Conservation (phyloP, 2,797 vertebrate species). For the Tokudaia muenninki region DNA sequence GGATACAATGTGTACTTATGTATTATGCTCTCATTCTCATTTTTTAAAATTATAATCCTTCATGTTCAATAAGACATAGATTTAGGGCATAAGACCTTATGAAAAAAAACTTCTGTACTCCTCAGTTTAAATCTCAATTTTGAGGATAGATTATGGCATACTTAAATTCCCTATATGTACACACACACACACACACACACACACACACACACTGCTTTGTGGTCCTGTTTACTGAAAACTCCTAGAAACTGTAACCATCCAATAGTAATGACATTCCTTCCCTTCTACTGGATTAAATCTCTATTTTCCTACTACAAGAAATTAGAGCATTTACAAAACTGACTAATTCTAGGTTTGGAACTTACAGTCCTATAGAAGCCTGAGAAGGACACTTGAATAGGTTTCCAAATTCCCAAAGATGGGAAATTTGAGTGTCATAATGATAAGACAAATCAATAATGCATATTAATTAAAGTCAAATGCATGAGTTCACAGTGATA, state of each 20-base stretch:
- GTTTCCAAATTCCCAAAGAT: neutral
- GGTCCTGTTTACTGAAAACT: conserved; percentile 5
- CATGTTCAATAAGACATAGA: neutral
- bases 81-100: neutral
- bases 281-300: neutral
- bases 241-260: neutral
- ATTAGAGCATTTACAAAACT: neutral
- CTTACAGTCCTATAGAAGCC: conserved; percentile 4
- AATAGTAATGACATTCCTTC: neutral
- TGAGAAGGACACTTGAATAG: neutral
- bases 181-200: neutral
- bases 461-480: neutral
- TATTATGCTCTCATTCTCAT: neutral
- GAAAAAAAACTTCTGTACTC: neutral
- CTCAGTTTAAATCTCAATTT: neutral
- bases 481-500: neutral
- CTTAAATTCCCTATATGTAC: neutral
- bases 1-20: neutral
- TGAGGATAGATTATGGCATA: conserved; percentile 9
- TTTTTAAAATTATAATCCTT: conserved; percentile 33
- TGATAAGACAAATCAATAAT: neutral
- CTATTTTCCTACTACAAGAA: neutral
- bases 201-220: neutral
- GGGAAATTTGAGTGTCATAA: neutral
- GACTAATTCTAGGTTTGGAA: neutral